Conservation (phyloP, 2,113 vertebrate genomes). For the Cavia aperea region DNA sequence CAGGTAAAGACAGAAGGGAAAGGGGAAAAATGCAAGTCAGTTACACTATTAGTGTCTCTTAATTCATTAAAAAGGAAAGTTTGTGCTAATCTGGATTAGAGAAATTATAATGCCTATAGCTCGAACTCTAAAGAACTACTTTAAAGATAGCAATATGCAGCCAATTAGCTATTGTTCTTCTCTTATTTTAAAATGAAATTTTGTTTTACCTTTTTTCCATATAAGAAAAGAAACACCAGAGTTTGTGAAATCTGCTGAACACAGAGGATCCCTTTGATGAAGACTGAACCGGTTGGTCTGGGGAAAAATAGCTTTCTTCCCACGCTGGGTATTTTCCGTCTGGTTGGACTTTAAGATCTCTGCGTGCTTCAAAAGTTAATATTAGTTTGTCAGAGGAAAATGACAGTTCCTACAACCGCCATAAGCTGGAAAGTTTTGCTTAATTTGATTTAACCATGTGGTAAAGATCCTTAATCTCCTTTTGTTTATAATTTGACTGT, state of each 20-base stretch:
- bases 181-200: too few relatives aligned
- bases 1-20: too few relatives aligned
- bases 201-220: too few relatives aligned
- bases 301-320: neutral
- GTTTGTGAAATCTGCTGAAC: neutral
- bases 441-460: neutral
- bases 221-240: neutral
- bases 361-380: neutral
- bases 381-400: constrained; percentile 18
- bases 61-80: too few relatives aligned
- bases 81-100: too few relatives aligned
- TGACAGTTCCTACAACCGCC: neutral
- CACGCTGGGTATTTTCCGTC: constrained; percentile 10
- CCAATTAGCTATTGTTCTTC: too few relatives aligned
- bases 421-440: constrained; percentile 33
- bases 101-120: too few relatives aligned
- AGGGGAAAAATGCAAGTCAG: too few relatives aligned
- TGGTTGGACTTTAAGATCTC: neutral
- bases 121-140: too few relatives aligned
- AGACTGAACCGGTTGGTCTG: neutral
- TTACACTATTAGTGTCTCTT: too few relatives aligned
- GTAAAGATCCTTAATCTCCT: neutral
- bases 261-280: neutral
- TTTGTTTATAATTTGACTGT: neutral
- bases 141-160: too few relatives aligned